Conservation (phyloP, 2,113 vertebrate species). For the Phocoena sinus region DNA sequence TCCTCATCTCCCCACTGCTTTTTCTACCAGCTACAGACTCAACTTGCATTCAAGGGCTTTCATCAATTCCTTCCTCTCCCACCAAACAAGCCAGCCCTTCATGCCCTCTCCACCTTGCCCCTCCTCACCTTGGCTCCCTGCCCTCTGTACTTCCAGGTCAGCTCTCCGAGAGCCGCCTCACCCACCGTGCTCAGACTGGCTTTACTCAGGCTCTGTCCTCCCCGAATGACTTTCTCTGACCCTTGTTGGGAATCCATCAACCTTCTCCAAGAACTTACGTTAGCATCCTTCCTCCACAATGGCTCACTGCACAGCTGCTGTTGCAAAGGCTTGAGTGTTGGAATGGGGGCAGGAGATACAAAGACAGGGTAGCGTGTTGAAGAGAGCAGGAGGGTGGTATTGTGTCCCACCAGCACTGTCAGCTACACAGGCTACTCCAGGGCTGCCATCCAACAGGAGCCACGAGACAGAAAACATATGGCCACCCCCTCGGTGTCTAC, state of each 20-base stretch:
- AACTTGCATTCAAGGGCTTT: neutral
- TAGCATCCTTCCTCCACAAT: neutral
- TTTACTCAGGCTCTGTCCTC: neutral
- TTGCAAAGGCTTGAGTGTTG: neutral
- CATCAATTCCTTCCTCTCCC: neutral
- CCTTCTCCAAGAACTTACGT: neutral
- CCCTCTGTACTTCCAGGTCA: neutral
- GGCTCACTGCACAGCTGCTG: neutral
- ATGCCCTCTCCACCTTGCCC: neutral
- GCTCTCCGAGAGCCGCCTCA: rapidly evolving
- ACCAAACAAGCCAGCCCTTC: neutral
- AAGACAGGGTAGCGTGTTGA: neutral
- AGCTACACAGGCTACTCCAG: neutral
- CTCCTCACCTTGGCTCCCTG: neutral
- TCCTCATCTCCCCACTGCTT: neutral
- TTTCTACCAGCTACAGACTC: neutral
- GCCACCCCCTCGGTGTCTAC: neutral
- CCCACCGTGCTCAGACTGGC: neutral
- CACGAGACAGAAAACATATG: neutral
- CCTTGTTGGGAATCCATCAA: neutral
- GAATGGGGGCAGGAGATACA: too few species aligned
- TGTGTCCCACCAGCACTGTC: neutral
- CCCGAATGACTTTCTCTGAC: neutral
- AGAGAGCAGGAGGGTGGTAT: neutral
- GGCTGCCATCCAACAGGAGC: neutral